These are phyloP conservation scores for Drosophila heteroneura DNA, from an alignment of 2,888 invertebrate species.

Conservation along the genomic window DNA sequence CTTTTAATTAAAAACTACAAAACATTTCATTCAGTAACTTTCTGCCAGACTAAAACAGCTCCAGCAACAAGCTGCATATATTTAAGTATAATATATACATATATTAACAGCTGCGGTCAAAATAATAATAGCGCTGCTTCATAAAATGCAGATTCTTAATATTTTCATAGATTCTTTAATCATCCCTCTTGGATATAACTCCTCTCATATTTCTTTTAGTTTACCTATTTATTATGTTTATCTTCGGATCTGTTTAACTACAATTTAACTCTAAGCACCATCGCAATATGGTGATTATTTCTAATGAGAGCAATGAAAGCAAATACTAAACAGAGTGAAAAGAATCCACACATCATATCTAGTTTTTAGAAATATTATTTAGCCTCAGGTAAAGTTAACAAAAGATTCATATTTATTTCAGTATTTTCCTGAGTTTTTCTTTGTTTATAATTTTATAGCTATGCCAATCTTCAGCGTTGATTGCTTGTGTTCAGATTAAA, in stretches of 20 bases:
- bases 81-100: background rate
- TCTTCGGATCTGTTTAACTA: background rate
- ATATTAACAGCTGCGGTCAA: background rate
- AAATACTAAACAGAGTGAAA: background rate
- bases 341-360: background rate
- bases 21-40: conserved; percentile 6
- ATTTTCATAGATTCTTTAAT: background rate
- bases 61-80: background rate
- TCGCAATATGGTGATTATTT: too few species aligned
- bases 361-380: background rate
- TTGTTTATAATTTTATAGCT: background rate
- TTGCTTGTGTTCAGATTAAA: background rate
- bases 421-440: background rate
- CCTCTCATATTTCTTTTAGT: background rate
- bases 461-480: background rate
- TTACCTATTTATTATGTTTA: background rate
- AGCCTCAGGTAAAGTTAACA: background rate
- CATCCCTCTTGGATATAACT: background rate
- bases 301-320: background rate
- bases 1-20: conserved; percentile 4
- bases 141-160: background rate
- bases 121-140: background rate
- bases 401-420: background rate
- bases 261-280: too few species aligned
- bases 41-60: background rate